phyloP scores from a whole-genome alignment of 2,888 invertebrate genomes.

The Rhabditoides inermis region DNA sequence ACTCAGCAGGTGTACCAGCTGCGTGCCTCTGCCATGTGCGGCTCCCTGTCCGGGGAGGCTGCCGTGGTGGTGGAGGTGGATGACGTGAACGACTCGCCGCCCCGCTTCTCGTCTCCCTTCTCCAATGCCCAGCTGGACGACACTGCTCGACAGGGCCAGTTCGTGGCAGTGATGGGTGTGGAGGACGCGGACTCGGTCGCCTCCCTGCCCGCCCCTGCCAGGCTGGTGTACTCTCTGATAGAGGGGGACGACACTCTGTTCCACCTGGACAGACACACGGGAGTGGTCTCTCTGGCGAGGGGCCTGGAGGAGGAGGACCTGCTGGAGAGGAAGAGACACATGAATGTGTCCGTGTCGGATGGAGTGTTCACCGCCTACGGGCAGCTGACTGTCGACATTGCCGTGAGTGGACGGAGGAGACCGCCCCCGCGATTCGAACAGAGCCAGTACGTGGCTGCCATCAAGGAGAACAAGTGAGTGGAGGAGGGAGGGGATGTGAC shows the following conservation, averaged over 20 bases:
- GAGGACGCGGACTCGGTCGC: slow-evolving; percentile 33
- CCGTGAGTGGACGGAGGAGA: slow-evolving; percentile 17
- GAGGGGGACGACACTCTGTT: slow-evolving; percentile 45
- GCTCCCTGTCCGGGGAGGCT: slow-evolving; percentile 71
- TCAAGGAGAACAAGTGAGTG: slow-evolving; percentile 62
- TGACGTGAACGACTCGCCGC: slow-evolving; percentile 44
- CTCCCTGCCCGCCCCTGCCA: slow-evolving; percentile 17
- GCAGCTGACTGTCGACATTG: slow-evolving; percentile 51
- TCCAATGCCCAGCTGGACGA: slow-evolving; percentile 21
- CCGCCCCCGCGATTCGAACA: slow-evolving; percentile 36
- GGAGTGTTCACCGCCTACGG: slow-evolving; percentile 86
- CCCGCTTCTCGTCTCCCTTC: slow-evolving; percentile 22
- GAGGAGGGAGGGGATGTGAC: slow-evolving; percentile 4
- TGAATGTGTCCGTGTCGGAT: slow-evolving; percentile 89
- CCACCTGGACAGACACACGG: slow-evolving; percentile 22
- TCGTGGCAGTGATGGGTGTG: slow-evolving; percentile 32
- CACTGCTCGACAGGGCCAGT: slow-evolving; percentile 24
- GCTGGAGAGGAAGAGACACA: slow-evolving; percentile 52
- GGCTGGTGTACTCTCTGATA: slow-evolving; percentile 32
- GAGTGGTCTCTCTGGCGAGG: slow-evolving; percentile 31
- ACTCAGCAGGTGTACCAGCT: slow-evolving; percentile 58
- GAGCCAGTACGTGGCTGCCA: slow-evolving; percentile 53
- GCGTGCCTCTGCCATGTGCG: slow-evolving; percentile 58
- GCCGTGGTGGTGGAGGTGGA: slow-evolving; percentile 46
- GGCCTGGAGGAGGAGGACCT: slow-evolving; percentile 31